Evolutionary conservation across 2,888 invertebrate species (phyloP).

Genomic region (Drosophila macrospina): DNA sequence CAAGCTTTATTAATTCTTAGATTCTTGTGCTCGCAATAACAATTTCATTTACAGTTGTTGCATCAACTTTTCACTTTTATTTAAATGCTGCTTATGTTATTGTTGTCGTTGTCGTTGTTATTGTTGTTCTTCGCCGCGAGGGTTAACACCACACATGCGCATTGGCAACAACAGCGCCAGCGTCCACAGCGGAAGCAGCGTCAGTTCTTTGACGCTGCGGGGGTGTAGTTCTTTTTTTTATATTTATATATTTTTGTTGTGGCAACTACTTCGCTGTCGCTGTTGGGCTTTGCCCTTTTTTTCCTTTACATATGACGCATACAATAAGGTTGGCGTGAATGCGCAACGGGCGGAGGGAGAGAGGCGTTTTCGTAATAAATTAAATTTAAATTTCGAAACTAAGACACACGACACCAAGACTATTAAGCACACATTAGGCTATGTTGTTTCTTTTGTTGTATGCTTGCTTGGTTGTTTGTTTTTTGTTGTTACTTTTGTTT

Average conservation of each 20-base stretch:
- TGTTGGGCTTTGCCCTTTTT: constrained; percentile 33
- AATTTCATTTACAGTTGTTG: constrained; percentile 29
- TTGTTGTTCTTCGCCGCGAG: constrained; percentile 28
- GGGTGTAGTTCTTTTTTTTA: constrained; percentile 30
- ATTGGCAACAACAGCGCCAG: constrained; percentile 39
- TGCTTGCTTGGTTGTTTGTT: constrained; percentile 17
- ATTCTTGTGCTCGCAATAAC: constrained; percentile 17
- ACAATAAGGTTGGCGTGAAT: constrained; percentile 17
- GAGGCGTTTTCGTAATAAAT: constrained; percentile 44
- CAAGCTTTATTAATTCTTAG: constrained; percentile 25
- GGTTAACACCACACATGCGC: constrained; percentile 71
- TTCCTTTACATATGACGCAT: constrained; percentile 70
- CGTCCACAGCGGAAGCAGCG: constrained; percentile 45
- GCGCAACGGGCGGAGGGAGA: constrained; percentile 4
- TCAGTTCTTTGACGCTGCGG: constrained; percentile 30
- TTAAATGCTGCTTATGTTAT: constrained; percentile 22
- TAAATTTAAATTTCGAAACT: constrained; percentile 59
- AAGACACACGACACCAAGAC: constrained; percentile 53
- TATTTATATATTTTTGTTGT: constrained; percentile 52
- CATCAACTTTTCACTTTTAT: constrained; percentile 53
- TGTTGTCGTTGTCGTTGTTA: constrained; percentile 5
- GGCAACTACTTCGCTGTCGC: constrained; percentile 34
- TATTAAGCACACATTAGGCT: constrained; percentile 66
- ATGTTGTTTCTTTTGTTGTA: constrained; percentile 26
- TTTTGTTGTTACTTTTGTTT: constrained; percentile 37